Evolutionary conservation across 2,797 vertebrate species (phyloP), one percentile per base, ranked within the genome.

Genomic region (Taenioides sp.): DNA sequence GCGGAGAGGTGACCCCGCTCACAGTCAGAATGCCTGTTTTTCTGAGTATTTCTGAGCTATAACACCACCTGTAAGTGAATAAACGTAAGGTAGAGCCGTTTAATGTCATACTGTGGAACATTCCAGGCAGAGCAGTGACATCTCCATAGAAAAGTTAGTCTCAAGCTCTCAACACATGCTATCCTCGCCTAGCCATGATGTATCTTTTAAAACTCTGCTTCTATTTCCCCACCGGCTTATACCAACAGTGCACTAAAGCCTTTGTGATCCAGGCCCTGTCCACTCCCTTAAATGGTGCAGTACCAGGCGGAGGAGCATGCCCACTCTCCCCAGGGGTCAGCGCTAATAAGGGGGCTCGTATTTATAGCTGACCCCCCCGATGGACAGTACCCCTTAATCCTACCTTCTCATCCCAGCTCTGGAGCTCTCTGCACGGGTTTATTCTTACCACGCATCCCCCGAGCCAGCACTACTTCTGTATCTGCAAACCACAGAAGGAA

Each of bases 281-380:
- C 85, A 80, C 84, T 85, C 83, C 94, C 93, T 89, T 95, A 94
- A 93, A 95, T 94, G 94, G 94, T 91, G 79, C 76, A 87, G 86
- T 85, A 79, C 75, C 89, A 89, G 86, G 87, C 83, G 81, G 78
- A 37, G 73, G 75, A 86, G 89, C 81, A 71, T 84, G 87, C 74
- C 79, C 76, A 76, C 85, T 88, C 86, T 92, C 93, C 89, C 90
- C 71, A 20, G 94, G 92, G 94, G 91, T 91, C 89, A 87, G 47
- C 20, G 55, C 92, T 93, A 94, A 94, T 93, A 92, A 88, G 92
- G 88, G 85, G 80, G 81, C 67, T 78, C 75, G 92, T 95, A 95
- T 95, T 95, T 95, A 95, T 95, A 95, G 94, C 91, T 78, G 88
- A 82, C 83, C 84, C 83, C 86, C 83, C 86, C 79, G 76, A 84